Evolutionary conservation across 2,888 invertebrate genomes (phyloP).

Genomic region (Drosophila putrida): DNA sequence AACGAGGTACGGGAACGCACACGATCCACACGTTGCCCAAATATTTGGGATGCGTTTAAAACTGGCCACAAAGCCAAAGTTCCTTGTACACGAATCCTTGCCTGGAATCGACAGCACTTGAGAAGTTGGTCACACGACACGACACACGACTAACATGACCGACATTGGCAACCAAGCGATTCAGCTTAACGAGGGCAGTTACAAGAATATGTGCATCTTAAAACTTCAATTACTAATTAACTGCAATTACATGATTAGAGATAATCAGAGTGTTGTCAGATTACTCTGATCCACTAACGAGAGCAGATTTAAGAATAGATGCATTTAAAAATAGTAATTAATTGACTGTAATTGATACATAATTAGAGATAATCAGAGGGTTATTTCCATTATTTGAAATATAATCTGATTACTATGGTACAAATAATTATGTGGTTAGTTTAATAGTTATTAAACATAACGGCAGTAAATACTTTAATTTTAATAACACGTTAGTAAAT

Average conservation of each 20-base stretch:
- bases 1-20: slow-evolving; percentile 33
- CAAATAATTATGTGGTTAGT: no score
- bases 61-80: slow-evolving; percentile 42
- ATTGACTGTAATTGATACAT: no score
- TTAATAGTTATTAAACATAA: no score
- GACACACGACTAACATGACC: slow-evolving; percentile 35
- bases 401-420: no score
- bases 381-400: no score
- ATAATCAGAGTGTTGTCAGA: not conserved
- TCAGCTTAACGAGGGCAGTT: not conserved
- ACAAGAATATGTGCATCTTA: not conserved
- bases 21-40: slow-evolving; percentile 47
- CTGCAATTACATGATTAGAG: not conserved
- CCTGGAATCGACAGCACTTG: slow-evolving; percentile 53
- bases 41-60: slow-evolving; percentile 51
- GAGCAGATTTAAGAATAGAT: no score
- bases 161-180: slow-evolving; percentile 13
- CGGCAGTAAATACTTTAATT: no score
- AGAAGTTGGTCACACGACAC: slow-evolving; percentile 39
- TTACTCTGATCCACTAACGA: no score
- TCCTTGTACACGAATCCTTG: slow-evolving; percentile 48
- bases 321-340: no score
- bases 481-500: no score
- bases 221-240: no score
- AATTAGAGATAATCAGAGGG: no score